Evolutionary conservation across 2,113 vertebrate species (phyloP).

Genomic region (Pitta sordida): DNA sequence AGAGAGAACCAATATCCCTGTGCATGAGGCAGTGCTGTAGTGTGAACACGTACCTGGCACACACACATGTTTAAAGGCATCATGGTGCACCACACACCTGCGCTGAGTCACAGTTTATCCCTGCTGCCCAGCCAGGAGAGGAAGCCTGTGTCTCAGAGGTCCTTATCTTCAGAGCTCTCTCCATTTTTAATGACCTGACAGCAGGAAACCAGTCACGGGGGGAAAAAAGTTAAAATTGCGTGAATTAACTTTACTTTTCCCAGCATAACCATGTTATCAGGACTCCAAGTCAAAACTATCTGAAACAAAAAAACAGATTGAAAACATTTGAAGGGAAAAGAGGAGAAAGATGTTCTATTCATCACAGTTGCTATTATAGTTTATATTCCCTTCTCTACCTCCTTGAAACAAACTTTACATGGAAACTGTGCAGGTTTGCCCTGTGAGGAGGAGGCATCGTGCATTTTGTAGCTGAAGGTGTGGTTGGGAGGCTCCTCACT

Average conservation of each 20-base stretch:
- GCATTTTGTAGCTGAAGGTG: not conserved
- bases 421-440: not conserved
- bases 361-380: not conserved
- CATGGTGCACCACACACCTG: not conserved
- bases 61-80: not conserved
- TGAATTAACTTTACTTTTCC: not conserved
- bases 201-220: not conserved
- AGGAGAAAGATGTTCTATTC: accelerated
- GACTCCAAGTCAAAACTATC: not conserved
- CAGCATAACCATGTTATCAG: not conserved
- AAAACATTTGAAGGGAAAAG: not conserved
- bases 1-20: not conserved
- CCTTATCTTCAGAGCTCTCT: not conserved
- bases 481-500: not conserved
- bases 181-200: not conserved
- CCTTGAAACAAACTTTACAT: not conserved
- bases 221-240: accelerated
- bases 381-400: not conserved
- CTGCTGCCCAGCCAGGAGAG: not conserved
- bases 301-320: not conserved
- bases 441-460: not conserved
- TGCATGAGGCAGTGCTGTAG: not conserved
- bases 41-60: not conserved
- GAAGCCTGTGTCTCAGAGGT: not conserved
- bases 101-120: not conserved